Conservation (phyloP, 2,888 invertebrate species). For the Apodemia hepburni region DNA sequence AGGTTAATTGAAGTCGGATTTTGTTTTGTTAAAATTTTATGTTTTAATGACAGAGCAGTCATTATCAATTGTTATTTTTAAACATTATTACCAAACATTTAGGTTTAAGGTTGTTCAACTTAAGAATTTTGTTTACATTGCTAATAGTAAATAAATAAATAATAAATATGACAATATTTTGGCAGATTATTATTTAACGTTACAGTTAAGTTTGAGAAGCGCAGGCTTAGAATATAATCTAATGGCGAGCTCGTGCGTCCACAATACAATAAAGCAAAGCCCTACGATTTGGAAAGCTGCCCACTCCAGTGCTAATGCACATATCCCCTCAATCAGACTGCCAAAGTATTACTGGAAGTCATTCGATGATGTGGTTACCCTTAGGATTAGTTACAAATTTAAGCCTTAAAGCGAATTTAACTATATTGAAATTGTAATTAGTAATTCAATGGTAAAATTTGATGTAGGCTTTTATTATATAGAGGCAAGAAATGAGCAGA, state of each 20-base stretch:
- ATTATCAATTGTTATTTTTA: too few species aligned
- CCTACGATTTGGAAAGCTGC: neutral
- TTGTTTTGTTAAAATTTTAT: too few species aligned
- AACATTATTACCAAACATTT: too few species aligned
- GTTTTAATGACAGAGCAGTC: too few species aligned
- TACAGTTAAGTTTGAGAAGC: neutral
- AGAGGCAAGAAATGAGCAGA: too few species aligned
- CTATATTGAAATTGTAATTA: neutral
- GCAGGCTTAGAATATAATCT: neutral
- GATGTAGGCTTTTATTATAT: neutral
- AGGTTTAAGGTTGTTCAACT: too few species aligned
- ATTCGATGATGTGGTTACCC: neutral
- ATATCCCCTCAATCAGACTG: neutral
- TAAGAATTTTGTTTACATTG: too few species aligned
- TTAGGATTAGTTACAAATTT: neutral
- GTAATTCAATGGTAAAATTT: neutral
- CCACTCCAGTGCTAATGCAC: neutral
- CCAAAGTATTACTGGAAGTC: neutral
- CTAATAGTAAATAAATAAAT: too few species aligned
- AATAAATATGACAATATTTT: too few species aligned
- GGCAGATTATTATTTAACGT: too few species aligned
- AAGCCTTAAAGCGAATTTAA: neutral
- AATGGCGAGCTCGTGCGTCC: neutral
- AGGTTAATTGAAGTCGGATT: too few species aligned
- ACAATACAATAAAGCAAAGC: constrained; percentile 1